Conservation (phyloP, 2,113 vertebrate species). For the Siphamia tubifer region DNA sequence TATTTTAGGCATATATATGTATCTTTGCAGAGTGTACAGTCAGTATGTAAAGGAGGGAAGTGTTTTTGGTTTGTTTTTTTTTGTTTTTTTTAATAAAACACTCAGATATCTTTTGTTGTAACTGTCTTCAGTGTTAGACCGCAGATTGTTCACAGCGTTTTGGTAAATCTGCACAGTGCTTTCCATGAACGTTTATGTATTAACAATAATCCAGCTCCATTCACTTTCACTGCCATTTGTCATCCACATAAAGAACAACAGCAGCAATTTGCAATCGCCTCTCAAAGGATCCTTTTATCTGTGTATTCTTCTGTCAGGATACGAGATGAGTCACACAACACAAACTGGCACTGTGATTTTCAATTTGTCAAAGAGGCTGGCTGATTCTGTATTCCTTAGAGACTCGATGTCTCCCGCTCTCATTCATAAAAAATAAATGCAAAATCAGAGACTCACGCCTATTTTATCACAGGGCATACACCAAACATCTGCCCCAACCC, state of each 20-base stretch:
- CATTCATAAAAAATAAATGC: slow-evolving; percentile 68
- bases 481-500: slow-evolving; percentile 34
- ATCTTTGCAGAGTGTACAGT: not conserved
- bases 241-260: slow-evolving; percentile 40
- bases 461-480: slow-evolving; percentile 34
- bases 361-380: slow-evolving; percentile 52
- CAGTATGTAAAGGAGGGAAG: no score
- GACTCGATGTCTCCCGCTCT: slow-evolving; percentile 48
- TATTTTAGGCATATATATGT: slow-evolving; percentile 3
- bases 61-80: no score
- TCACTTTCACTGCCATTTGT: slow-evolving; percentile 23
- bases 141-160: not conserved
- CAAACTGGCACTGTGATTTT: slow-evolving; percentile 65
- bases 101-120: not conserved
- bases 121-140: not conserved
- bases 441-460: slow-evolving; percentile 30
- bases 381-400: slow-evolving; percentile 56
- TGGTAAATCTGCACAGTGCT: slow-evolving; percentile 7
- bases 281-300: slow-evolving; percentile 42
- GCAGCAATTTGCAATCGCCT: slow-evolving; percentile 39
- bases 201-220: slow-evolving; percentile 32
- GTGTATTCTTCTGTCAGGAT: slow-evolving; percentile 46
- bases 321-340: slow-evolving; percentile 64
- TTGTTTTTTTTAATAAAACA: no score
- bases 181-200: slow-evolving; percentile 4